Percentiles rank a stretch among this genome's conserved stretches.
Evolutionary conservation across 2,113 vertebrate genomes (phyloP).

Genomic region (Diphyllodes magnificus): DNA sequence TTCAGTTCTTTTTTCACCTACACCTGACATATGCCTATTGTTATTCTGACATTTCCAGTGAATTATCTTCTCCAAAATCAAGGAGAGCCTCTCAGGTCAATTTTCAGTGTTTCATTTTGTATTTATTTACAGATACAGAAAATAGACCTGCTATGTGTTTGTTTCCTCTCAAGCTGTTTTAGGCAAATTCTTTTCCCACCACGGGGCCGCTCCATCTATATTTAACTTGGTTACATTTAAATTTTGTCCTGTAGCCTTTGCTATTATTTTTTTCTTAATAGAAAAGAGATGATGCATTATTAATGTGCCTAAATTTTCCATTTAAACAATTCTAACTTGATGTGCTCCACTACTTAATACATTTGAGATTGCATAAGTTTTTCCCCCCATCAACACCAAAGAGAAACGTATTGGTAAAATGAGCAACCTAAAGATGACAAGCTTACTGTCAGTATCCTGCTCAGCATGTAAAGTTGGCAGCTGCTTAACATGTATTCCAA

Average conservation of each 20-base stretch:
- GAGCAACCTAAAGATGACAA: slow-evolving; percentile 29
- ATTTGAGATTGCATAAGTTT: slow-evolving; percentile 25
- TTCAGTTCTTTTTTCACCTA: background rate
- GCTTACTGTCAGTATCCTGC: slow-evolving; percentile 7
- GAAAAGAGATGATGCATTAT: slow-evolving; percentile 28
- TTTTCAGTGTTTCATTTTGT: background rate
- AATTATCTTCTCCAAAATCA: background rate
- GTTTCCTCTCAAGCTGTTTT: slow-evolving; percentile 20
- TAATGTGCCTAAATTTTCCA: slow-evolving; percentile 47
- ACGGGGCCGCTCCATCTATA: background rate
- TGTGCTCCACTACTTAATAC: background rate
- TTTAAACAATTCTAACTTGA: slow-evolving; percentile 7
- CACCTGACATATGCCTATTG: background rate
- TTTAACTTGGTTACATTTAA: slow-evolving; percentile 29
- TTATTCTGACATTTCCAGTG: background rate
- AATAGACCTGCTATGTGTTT: background rate
- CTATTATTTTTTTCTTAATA: slow-evolving; percentile 26
- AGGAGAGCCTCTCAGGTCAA: background rate
- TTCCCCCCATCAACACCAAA: background rate
- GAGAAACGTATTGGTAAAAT: slow-evolving; percentile 22
- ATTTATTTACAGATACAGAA: slow-evolving; percentile 6
- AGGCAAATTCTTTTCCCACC: slow-evolving; percentile 3
- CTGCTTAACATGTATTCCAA: background rate
- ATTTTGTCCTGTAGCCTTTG: slow-evolving; percentile 23
- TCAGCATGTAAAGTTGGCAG: slow-evolving; percentile 37